These are phyloP conservation scores for Echeneis naucrates DNA, from an alignment of 2,797 vertebrate species.

Conservation along the genomic window DNA sequence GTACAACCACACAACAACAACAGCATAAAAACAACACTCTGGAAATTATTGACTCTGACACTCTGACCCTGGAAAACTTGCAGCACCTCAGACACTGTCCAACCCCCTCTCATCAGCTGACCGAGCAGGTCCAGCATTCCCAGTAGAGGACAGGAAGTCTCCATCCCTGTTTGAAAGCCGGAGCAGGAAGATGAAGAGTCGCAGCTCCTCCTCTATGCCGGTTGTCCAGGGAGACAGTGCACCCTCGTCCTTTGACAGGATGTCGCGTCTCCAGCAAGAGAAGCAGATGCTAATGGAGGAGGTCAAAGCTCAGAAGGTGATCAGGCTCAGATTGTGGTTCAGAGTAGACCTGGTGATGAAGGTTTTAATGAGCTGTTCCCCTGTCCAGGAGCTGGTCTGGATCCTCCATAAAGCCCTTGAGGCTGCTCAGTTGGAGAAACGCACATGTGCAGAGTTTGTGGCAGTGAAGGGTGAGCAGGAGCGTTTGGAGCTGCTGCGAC, in stretches of 20 bases:
- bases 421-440: constrained; percentile 92
- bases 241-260: constrained; percentile 70
- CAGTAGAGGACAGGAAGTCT: neutral
- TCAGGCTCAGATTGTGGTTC: neutral
- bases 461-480: constrained; percentile 86
- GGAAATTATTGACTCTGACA: no score
- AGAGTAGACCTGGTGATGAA: no score
- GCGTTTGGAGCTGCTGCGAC: constrained; percentile 91
- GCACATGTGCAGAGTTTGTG: constrained; percentile 87
- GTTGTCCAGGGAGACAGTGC: constrained; percentile 51
- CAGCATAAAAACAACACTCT: neutral
- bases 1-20: no score
- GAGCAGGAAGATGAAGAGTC: constrained; percentile 77
- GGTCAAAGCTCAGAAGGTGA: constrained; percentile 93
- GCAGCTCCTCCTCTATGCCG: constrained; percentile 70
- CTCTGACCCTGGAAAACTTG: neutral
- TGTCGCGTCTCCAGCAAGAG: constrained; percentile 85
- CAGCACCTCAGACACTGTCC: constrained; percentile 10
- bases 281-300: constrained; percentile 87
- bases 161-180: neutral
- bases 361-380: no score
- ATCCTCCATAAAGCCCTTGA: constrained; percentile 93
- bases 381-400: constrained; percentile 89
- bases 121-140: neutral
- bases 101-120: constrained; percentile 26